Evolutionary conservation across 2,888 invertebrate genomes (phyloP).

Genomic region (Vanessa cardui): DNA sequence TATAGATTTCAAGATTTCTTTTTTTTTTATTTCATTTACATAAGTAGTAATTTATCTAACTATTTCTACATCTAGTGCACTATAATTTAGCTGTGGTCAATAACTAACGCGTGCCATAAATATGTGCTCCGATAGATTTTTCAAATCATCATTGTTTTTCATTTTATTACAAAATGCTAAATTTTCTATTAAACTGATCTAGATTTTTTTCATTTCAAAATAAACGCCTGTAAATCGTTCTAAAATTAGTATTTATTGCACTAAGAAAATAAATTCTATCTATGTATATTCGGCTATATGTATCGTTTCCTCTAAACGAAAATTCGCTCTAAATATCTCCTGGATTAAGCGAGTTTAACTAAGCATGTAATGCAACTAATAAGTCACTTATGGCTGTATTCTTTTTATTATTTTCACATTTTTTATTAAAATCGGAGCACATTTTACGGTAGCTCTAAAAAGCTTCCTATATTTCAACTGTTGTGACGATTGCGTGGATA

Average conservation of each 20-base stretch:
- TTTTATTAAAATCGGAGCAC: conserved; percentile 52
- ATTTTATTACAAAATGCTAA: conserved; percentile 40
- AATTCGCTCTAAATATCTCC: conserved; percentile 21
- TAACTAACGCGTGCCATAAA: conserved; percentile 62
- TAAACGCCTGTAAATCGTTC: conserved; percentile 36
- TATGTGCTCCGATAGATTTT: conserved; percentile 55
- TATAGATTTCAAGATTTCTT: conserved; percentile 80
- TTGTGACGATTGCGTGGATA: conserved; percentile 73
- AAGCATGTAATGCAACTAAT: conserved; percentile 32
- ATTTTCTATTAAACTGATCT: conserved; percentile 26
- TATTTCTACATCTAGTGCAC: conserved; percentile 78
- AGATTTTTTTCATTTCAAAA: conserved; percentile 16
- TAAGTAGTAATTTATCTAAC: conserved; percentile 79
- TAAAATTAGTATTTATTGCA: conserved; percentile 40
- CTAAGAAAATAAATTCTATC: conserved; percentile 36
- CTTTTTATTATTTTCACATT: conserved; percentile 31
- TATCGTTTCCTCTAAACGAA: conserved; percentile 27
- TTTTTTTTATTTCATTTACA: conserved; percentile 61
- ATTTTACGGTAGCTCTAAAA: conserved; percentile 64
- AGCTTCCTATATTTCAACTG: conserved; percentile 64
- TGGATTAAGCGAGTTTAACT: conserved; percentile 30
- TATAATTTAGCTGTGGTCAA: conserved; percentile 80
- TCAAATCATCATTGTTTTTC: conserved; percentile 24
- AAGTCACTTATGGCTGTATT: conserved; percentile 32
- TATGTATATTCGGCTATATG: conserved; percentile 22